Base-by-base conservation (phyloP, 2,888 invertebrate species). In the Eupithecia exiguata region DNA sequence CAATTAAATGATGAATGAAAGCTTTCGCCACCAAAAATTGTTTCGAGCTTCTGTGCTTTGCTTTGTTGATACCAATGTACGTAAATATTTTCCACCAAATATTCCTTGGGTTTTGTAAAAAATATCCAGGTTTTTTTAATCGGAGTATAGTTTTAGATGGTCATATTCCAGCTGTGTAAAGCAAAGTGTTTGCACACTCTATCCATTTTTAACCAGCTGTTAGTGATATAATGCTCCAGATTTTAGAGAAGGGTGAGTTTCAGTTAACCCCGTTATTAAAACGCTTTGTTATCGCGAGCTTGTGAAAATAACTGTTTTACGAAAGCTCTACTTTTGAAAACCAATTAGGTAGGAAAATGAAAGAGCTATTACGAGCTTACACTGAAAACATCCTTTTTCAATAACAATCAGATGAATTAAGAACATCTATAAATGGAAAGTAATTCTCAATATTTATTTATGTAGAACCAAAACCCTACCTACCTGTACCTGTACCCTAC, bases 121-220 rank as follows among this genome's bases (percentile, higher is more conserved):
- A 3, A 30, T 30, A 30, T 30, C 30, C 30, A 30, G 1, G 1
- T 30, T 30, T 30, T 30, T 30, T 30, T 30, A 30, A 30, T 30
- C 30, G 4, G 30, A 30, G 30, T 30, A 30, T 30, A 30, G 4
- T 30, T 30, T 21, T 21, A 12, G 53, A 21, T 21, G 18, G 58
- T 58, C 12, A 58, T 58, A 25, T 58, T 58, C 63, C n/a, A n/a
- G n/a, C n/a, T n/a, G 5, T 36, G 36, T 43, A 61, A 43, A 46
- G 69, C 62, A 71, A 53, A 68, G 46, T 62, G 66, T 53, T 77
- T 63, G 10, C 12, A 68, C 46, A 72, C 53, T 69, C 71, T 71
- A 76, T 78, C 65, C 76, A 74, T 75, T 77, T 78, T 70, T 73
- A 72, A 70, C 61, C 77, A 74, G 77, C 69, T 77, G 77, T 66